Percentiles rank a stretch among this genome's conserved stretches.
Conservation (phyloP, 2,888 invertebrate genomes). For the Leptopterna dolabrata region DNA sequence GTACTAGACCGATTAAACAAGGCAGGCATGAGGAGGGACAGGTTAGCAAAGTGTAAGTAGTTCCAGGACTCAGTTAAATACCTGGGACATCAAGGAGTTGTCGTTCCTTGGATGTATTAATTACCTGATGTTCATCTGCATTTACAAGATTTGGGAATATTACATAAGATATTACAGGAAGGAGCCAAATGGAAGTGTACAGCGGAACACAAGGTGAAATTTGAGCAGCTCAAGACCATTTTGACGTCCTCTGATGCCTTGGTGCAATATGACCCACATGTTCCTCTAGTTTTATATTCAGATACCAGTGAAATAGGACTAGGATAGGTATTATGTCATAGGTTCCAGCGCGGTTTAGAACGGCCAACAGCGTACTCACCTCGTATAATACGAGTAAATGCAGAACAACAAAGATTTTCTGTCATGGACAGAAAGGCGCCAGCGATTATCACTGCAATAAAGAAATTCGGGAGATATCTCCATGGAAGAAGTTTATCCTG, state of each 20-base stretch:
- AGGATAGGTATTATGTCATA: constrained; percentile 25
- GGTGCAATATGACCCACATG: not conserved
- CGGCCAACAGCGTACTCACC: not conserved
- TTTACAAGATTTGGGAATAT: too few species aligned
- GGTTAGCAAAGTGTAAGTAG: too few species aligned
- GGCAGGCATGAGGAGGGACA: too few species aligned
- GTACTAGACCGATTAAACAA: too few species aligned
- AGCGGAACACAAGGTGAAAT: too few species aligned
- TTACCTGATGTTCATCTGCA: too few species aligned
- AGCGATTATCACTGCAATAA: constrained; percentile 64
- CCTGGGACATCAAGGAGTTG: too few species aligned
- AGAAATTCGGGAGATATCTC: constrained; percentile 66
- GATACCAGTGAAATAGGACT: not conserved
- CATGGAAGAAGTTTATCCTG: constrained; percentile 65
- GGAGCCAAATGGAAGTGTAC: too few species aligned
- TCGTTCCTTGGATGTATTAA: too few species aligned
- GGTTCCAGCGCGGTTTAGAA: not conserved
- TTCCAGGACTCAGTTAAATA: too few species aligned
- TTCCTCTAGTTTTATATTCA: not conserved
- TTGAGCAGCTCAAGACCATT: not conserved
- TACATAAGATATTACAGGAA: too few species aligned
- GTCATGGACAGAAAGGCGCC: constrained; percentile 57
- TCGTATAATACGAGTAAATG: not conserved
- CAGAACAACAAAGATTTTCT: constrained; percentile 17
- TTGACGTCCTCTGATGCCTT: not conserved